Evolutionary conservation across 2,888 invertebrate genomes (phyloP), one percentile per base, ranked within the genome.

Genomic region (Harpagoxenus sublaevis): DNA sequence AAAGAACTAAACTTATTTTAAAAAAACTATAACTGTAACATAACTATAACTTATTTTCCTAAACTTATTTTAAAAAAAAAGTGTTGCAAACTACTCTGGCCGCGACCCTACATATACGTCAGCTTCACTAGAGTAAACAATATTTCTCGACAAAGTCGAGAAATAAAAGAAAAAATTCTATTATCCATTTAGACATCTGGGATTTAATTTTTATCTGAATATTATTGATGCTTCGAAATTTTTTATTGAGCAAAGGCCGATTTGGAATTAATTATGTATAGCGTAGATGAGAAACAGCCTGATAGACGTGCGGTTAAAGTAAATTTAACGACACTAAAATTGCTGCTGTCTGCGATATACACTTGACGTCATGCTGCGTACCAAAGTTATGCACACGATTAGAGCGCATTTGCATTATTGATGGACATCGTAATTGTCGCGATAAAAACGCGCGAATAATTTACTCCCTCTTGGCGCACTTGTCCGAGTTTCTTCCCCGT

Each of bases 351-450:
- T 10, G 18, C 5, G 42, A n/a, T n/a, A n/a, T n/a, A 71, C 35
- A 42, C 15, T 73, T 5, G 71, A 55, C 15, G 57, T 48, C 35
- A 10, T 31, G 12, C 31, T 12, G 62, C 9, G 10, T n/a, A n/a
- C 35, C 48, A 23, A 23, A 77, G 18, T 63, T 63, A 39, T 51
- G 28, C 39, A 18, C 51, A 9, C 18, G 51, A 53, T 77, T 65
- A 65, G 48, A 42, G 35, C 23, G 51, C 63, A 39, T 77, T 77
- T 51, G 35, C 28, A 51, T 53, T 65, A 77, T 39, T 63, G 63
- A 77, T 65, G 23, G 28, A 73, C 39, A 6, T 45, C 62, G 35
- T 63, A 62, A 75, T 63, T 48, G 62, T 31, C 66, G 39, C 8
- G 23, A 48, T 23, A 28, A 63, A 23, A 63, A 51, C 28, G 75